Conservation (phyloP, 2,888 invertebrate genomes). For the Lasiommata megera region DNA sequence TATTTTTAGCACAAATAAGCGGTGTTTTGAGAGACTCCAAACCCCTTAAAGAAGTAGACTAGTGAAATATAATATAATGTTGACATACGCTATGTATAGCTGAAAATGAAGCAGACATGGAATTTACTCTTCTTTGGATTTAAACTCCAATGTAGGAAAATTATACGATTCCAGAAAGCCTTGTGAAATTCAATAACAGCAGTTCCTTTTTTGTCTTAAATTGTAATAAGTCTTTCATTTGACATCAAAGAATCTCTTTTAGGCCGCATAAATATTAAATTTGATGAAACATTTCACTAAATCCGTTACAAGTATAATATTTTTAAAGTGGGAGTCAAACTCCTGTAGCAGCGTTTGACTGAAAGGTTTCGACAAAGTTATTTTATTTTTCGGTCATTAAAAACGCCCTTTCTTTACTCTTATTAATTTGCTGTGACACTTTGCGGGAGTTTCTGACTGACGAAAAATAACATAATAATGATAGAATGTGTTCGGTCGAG, state of each 20-base stretch:
- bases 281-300: background rate
- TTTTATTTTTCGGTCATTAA: background rate
- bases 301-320: background rate
- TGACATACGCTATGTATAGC: no score
- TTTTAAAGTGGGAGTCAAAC: background rate
- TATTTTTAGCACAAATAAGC: no score
- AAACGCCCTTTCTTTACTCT: background rate
- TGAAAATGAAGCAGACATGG: no score
- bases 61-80: no score
- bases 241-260: background rate
- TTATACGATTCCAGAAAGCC: background rate
- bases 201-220: background rate
- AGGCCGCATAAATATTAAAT: background rate
- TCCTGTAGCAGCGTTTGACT: background rate
- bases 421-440: background rate
- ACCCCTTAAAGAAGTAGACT: no score
- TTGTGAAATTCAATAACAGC: slow-evolving; percentile 1
- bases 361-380: background rate
- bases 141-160: background rate
- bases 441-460: no score
- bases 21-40: no score
- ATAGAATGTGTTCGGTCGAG: no score
- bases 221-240: background rate
- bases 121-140: background rate
- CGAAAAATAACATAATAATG: no score